phyloP scores from a whole-genome alignment of 2,113 vertebrate species.

The Anthoscopus minutus region DNA sequence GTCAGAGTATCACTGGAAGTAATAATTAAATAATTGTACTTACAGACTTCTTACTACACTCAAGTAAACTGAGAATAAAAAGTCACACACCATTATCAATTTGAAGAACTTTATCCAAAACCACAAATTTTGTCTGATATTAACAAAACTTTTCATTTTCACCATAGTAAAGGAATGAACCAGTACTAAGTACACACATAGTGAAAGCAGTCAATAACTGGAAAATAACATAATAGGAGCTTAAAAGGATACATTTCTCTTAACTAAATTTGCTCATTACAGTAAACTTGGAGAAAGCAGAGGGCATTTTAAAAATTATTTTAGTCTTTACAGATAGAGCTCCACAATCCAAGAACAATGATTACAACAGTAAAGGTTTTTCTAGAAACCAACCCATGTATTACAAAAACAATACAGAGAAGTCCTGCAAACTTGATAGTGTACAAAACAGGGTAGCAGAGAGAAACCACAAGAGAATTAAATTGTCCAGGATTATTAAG shows the following conservation, averaged over 20 bases:
- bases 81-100: not conserved
- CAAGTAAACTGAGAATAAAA: not conserved
- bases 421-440: not conserved
- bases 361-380: conserved; percentile 26
- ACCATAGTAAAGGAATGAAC: conserved; percentile 22
- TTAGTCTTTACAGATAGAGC: not conserved
- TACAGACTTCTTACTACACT: not conserved
- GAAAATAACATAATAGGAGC: not conserved
- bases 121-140: not conserved
- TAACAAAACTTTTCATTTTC: conserved; percentile 44
- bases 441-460: not conserved
- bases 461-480: not conserved
- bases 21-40: not conserved
- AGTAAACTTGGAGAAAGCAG: conserved; percentile 17
- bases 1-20: not conserved
- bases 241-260: conserved; percentile 22
- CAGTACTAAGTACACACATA: not conserved
- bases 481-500: not conserved
- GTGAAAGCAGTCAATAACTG: not conserved
- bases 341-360: not conserved
- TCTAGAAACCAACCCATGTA: conserved; percentile 8
- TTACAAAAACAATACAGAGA: conserved; percentile 17
- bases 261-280: not conserved
- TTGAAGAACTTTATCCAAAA: conserved; percentile 52
- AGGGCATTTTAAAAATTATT: not conserved